phyloP scores from a whole-genome alignment of 2,113 vertebrate species.

The Indicator maculatus region DNA sequence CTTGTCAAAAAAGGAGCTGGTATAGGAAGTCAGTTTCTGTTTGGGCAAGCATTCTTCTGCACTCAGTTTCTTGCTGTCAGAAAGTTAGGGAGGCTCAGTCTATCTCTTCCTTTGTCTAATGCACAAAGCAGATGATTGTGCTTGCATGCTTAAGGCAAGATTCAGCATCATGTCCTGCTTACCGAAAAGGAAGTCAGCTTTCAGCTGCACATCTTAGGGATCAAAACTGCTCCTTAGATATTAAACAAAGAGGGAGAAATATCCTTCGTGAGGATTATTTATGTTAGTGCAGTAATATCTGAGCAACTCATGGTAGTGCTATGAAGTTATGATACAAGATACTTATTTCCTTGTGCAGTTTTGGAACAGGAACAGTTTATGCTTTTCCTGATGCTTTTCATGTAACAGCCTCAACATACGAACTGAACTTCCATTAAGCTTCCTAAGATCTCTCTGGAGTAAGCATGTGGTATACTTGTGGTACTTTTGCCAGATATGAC shows the following conservation, averaged over 20 bases:
- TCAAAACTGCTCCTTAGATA: neutral
- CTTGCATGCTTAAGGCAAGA: neutral
- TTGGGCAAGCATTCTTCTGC: neutral
- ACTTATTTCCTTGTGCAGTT: neutral
- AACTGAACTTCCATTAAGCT: constrained; percentile 56
- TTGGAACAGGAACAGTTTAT: constrained; percentile 36
- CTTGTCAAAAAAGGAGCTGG: neutral
- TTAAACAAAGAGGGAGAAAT: neutral
- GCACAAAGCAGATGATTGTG: neutral
- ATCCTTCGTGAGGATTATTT: neutral
- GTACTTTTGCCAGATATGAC: constrained; percentile 53
- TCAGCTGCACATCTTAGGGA: neutral
- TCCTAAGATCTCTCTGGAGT: constrained; percentile 56
- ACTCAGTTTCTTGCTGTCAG: neutral
- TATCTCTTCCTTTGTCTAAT: neutral
- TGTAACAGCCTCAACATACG: constrained; percentile 58
- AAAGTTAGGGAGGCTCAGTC: neutral
- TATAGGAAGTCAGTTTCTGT: neutral
- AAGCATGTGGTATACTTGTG: constrained; percentile 31
- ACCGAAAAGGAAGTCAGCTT: neutral
- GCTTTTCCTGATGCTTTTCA: constrained; percentile 56
- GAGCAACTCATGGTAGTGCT: neutral
- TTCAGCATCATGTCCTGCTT: neutral
- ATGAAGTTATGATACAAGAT: neutral
- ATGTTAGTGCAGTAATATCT: neutral